phyloP scores from a whole-genome alignment of 2,888 invertebrate genomes.

The Hypolimnas misippus region DNA sequence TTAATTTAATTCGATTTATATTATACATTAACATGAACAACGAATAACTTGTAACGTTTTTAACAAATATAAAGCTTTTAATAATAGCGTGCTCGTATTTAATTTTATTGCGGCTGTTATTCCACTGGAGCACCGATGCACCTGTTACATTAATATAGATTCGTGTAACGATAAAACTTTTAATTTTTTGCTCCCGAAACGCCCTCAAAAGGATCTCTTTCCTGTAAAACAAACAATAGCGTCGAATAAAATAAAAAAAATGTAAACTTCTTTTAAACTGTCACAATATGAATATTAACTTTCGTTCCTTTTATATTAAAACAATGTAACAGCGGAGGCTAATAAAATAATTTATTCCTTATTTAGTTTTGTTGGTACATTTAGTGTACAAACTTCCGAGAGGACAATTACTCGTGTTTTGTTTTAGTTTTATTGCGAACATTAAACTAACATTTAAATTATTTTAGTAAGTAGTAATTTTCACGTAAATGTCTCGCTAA shows the following conservation, averaged over 20 bases:
- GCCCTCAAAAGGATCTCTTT: background rate
- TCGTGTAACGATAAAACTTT: slow-evolving; percentile 3
- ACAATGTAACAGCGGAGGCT: background rate
- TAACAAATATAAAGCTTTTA: background rate
- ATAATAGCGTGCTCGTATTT: background rate
- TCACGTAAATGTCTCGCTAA: too few relatives aligned
- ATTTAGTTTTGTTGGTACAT: background rate
- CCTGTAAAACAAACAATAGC: background rate
- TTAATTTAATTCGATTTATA: too few relatives aligned
- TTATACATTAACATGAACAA: background rate
- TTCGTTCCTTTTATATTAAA: background rate
- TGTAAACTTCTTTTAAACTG: background rate
- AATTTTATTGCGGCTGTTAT: background rate
- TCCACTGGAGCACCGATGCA: background rate
- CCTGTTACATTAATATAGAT: slow-evolving; percentile 12
- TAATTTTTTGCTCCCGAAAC: slow-evolving; percentile 2
- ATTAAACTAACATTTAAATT: background rate
- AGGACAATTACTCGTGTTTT: background rate
- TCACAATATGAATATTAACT: background rate
- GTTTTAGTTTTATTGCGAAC: background rate
- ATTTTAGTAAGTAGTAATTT: too few relatives aligned
- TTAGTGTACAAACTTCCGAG: background rate
- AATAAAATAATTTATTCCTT: background rate
- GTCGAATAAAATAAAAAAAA: background rate
- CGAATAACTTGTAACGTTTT: background rate